Conservation (phyloP, 2,888 invertebrate species). For the Epistrophe eligans region DNA sequence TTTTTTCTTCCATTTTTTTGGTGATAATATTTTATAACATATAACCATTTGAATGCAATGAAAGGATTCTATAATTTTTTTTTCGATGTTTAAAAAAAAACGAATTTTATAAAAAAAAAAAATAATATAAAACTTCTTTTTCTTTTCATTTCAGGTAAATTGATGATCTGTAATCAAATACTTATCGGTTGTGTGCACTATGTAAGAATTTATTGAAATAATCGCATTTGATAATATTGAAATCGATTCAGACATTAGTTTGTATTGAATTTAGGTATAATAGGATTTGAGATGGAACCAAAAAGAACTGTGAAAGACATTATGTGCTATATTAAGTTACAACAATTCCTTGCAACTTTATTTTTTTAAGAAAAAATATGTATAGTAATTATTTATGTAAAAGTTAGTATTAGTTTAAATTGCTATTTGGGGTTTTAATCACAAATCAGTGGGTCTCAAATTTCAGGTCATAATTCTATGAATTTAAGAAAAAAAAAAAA, state of each 20-base stretch:
- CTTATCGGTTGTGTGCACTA: background rate
- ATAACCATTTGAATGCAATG: background rate
- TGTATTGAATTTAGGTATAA: too few relatives aligned
- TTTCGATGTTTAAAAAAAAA: background rate
- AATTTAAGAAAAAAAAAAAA: too few relatives aligned
- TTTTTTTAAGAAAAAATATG: too few relatives aligned
- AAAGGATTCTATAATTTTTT: background rate
- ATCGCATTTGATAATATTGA: background rate
- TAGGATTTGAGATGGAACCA: too few relatives aligned
- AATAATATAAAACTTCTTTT: background rate
- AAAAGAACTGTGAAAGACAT: too few relatives aligned
- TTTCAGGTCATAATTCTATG: too few relatives aligned
- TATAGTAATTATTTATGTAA: too few relatives aligned
- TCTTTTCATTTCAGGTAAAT: slow-evolving; percentile 62
- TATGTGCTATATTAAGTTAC: too few relatives aligned
- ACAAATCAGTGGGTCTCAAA: too few relatives aligned
- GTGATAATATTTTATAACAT: background rate
- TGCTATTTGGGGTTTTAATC: too few relatives aligned
- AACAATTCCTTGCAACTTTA: too few relatives aligned
- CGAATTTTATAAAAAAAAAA: background rate
- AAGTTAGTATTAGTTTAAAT: too few relatives aligned
- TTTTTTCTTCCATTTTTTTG: background rate
- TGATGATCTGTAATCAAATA: slow-evolving; percentile 26
- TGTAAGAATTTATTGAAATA: slow-evolving; percentile 10
- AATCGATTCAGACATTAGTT: background rate